Base-by-base conservation (phyloP, 2,888 invertebrate genomes). In the Pollenia griseotomentosa region DNA sequence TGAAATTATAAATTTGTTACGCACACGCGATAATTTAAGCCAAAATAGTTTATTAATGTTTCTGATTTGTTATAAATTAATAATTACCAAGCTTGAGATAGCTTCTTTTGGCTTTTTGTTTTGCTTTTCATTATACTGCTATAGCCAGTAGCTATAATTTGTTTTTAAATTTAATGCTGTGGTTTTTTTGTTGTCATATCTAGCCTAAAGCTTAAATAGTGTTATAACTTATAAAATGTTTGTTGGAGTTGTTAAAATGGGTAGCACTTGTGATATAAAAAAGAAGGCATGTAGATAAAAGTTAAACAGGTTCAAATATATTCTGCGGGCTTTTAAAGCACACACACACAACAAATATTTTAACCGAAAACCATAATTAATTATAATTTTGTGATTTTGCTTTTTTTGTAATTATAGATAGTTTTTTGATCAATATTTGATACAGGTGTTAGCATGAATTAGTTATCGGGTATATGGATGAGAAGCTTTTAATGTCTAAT, bases 11-110 rank as follows among this genome's bases (percentile, higher is more conserved):
- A 89, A 89, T 90, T 89, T 89, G 89, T 88, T 89, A 90, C 90
- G 90, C 91, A 89, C 86, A 89, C 90, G 90, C 90, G 88, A 88
- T 90, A 90, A 90, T 89, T 90, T 89, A 89, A 88, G 89, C 88
- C 73, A 40, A 70, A 78, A 78, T 61, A 40, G 51, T 82, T 85
- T 82, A 77, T 85, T 75, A 81, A 77, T 55, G 59, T 71, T 75
- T n/a, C 2, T 33, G 46, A 33, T 8, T 46, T 14, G 23, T 2
- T 10, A 42, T 12, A 12, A 19, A 51, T n/a, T 46, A 16, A 12
- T 23, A 9, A 4, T 33, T 33, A 33, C 33, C 4, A 33, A 33
- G 40, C 63, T 68, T n/a, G 40, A 12, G 19, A 23, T 65, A 51
- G 40, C 12, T 59, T 57, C 8, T 77, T 42, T 12, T 23, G 5